A percentile compares a stretch with the other conserved stretches of the same genome.
Evolutionary conservation across 2,797 vertebrate genomes (phyloP).

Genomic region (Hyperoplus lanceolatus): DNA sequence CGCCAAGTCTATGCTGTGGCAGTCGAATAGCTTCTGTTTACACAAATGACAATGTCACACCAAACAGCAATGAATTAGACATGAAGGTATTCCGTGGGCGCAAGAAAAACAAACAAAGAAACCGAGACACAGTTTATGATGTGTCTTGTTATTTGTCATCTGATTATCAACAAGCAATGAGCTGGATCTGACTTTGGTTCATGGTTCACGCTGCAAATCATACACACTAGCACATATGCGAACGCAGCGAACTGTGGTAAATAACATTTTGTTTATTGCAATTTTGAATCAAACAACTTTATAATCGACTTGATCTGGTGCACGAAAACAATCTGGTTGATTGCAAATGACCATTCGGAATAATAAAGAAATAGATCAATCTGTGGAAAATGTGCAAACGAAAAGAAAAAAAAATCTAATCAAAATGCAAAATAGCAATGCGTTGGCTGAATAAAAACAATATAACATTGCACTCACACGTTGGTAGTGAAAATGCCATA

Average conservation of each 20-base stretch:
- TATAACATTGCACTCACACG: conserved; percentile 86
- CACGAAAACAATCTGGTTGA: not conserved
- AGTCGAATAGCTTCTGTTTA: conserved; percentile 18
- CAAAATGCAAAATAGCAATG: not conserved
- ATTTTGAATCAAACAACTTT: not conserved
- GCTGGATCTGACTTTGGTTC: conserved; percentile 3
- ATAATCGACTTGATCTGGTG: conserved; percentile 16
- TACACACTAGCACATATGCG: conserved; percentile 6
- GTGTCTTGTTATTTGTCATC: conserved; percentile 11
- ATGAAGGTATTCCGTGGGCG: conserved; percentile 31
- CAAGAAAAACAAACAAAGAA: conserved; percentile 30
- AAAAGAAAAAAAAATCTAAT: conserved; percentile 6
- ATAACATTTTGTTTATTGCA: not conserved
- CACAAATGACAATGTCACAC: conserved; percentile 26
- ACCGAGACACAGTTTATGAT: conserved; percentile 4
- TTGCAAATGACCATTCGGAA: conserved; percentile 6
- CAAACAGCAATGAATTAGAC: conserved; percentile 54
- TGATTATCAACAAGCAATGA: conserved; percentile 5
- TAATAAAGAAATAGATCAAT: not conserved
- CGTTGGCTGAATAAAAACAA: not conserved
- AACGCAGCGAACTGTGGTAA: not conserved
- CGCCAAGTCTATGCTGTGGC: conserved; percentile 16
- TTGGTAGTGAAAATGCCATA: conserved; percentile 99
- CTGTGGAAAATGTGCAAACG: not conserved
- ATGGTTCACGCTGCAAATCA: conserved; percentile 15